A percentile compares a stretch with the other conserved stretches of the same genome.
These are phyloP conservation scores for Microtus montanus DNA, from an alignment of 2,113 vertebrate species.

Conservation along the genomic window DNA sequence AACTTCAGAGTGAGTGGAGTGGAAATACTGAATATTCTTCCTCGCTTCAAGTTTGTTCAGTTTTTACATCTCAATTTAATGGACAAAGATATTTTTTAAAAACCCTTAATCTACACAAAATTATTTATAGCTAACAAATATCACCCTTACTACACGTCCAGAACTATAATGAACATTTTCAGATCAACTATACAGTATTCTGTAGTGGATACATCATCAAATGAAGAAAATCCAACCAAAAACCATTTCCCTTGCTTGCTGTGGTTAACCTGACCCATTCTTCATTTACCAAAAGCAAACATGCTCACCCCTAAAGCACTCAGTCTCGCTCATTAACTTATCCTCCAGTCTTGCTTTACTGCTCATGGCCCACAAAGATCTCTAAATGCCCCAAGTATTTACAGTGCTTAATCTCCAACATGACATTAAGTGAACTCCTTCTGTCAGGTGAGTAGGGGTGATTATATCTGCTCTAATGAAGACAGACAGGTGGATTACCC, in stretches of 20 bases:
- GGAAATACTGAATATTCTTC: neutral
- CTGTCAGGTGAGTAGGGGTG: slow-evolving; percentile 58
- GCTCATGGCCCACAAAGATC: slow-evolving; percentile 41
- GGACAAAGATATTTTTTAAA: neutral
- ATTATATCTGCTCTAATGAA: slow-evolving; percentile 68
- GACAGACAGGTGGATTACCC: slow-evolving; percentile 31
- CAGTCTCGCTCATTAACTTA: neutral
- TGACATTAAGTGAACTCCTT: slow-evolving; percentile 60
- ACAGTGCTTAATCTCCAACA: slow-evolving; percentile 49
- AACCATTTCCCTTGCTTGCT: neutral
- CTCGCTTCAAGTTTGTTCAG: neutral
- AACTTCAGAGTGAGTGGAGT: slow-evolving; percentile 11
- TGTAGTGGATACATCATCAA: neutral
- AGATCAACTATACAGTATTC: slow-evolving; percentile 19
- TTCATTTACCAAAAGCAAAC: slow-evolving; percentile 31
- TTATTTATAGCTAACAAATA: neutral
- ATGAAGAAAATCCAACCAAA: neutral
- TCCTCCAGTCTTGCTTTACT: neutral
- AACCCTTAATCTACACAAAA: neutral
- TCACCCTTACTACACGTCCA: neutral
- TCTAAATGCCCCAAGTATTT: slow-evolving; percentile 65
- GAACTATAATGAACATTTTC: slow-evolving; percentile 5
- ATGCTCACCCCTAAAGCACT: neutral
- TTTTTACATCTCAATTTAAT: slow-evolving; percentile 5
- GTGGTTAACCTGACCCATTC: neutral